Base-by-base conservation (phyloP, 2,113 vertebrate genomes). In the Coregonus clupeaformis region DNA sequence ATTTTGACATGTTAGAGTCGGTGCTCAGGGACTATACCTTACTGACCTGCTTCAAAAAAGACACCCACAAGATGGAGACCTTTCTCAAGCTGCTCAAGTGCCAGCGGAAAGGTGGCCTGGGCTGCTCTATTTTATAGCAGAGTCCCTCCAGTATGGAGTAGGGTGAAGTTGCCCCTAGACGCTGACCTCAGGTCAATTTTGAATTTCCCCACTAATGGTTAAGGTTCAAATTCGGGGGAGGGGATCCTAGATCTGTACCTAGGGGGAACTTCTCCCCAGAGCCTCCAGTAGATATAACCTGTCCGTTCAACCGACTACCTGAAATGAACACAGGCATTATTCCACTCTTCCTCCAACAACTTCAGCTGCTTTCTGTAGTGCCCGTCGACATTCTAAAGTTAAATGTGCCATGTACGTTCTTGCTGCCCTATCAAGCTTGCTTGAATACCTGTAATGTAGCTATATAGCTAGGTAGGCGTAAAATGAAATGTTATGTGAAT, bases 61-160 rank as follows among this genome's bases (percentile, higher is more conserved):
- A 86, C 14, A 73, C 80, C 1, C 86, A 88, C 73, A 88, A 86
- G 73, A 81, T 86, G 13, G 79, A 88, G 66, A 86, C 73, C 5
- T 83, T 88, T 57, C 82, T 88, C 18, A 88, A 82, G 67, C 66
- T 86, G 27, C 77, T 86, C 24, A 82, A 79, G 64, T 86, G 82
- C 30, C 75, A 77, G 6, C 76, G 74, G 71, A 78, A 69, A 0
- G 62, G 77, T 6, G 71, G 66, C 4, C 45, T 63, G 5, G 64
- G 77, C 73, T 88, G 86, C 42, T 73, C 76, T 27, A 6, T 79
- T 24, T 77, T 63, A 59, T 86, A 80, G 55, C 27, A 1, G 0
- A 22, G 59, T 13, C 59, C 22, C 59, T 62, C 59, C 59, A 11
- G 24, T 22, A 25, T 62, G 59, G 20, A 62, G n/a, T 22, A 16